Conservation (phyloP, 2,888 invertebrate species). For the Heliconius ismenius region DNA sequence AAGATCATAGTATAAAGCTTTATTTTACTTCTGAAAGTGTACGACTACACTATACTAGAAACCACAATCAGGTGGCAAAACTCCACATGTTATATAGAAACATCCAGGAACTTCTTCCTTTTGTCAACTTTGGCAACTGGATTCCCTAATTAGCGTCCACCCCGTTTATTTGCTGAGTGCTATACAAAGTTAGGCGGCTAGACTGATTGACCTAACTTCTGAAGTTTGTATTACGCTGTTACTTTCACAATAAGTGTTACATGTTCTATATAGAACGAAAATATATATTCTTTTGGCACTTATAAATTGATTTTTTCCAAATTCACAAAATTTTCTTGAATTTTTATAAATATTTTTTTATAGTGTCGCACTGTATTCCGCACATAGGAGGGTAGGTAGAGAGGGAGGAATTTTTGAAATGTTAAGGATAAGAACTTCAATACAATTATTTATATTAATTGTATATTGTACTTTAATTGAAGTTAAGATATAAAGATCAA, state of each 20-base stretch:
- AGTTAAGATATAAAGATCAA: too few relatives aligned
- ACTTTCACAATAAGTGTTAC: slow-evolving; percentile 46
- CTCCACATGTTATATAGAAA: slow-evolving; percentile 60
- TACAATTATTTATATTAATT: too few relatives aligned
- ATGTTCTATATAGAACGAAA: slow-evolving; percentile 37
- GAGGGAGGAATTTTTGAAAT: too few relatives aligned
- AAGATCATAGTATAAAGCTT: neutral
- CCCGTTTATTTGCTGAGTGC: slow-evolving; percentile 66
- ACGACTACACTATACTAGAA: neutral
- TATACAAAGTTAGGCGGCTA: slow-evolving; percentile 64
- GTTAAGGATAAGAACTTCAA: too few relatives aligned
- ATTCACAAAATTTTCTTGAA: too few relatives aligned
- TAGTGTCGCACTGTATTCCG: too few relatives aligned
- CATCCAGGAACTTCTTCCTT: slow-evolving; percentile 68
- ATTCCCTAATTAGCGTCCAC: slow-evolving; percentile 74
- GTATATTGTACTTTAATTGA: too few relatives aligned
- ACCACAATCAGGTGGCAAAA: slow-evolving; percentile 50
- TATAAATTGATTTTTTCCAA: too few relatives aligned
- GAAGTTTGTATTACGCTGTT: slow-evolving; percentile 53
- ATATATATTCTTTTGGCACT: too few relatives aligned
- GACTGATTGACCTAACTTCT: slow-evolving; percentile 57
- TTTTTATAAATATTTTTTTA: too few relatives aligned
- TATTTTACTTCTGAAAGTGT: neutral
- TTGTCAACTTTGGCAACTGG: slow-evolving; percentile 59
- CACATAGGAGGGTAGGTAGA: too few relatives aligned